These are phyloP conservation scores for Protophormia terraenovae DNA, from an alignment of 2,888 invertebrate species.

Conservation along the genomic window DNA sequence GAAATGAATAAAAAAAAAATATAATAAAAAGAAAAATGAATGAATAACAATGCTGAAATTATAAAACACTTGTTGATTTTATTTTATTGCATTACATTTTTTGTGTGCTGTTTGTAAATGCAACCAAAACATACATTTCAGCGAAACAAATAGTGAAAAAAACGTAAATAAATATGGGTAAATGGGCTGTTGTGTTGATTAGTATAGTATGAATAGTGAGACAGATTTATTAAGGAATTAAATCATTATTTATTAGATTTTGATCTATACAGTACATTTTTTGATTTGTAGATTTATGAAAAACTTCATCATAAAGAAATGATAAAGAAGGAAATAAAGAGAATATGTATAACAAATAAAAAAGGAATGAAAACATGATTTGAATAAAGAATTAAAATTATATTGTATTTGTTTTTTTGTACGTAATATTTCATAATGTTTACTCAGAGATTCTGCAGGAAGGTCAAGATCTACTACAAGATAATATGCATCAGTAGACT, in stretches of 20 bases:
- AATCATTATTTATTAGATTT: neutral
- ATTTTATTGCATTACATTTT: constrained; percentile 8
- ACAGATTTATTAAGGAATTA: neutral
- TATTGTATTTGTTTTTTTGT: no score
- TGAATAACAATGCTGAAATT: constrained; percentile 45
- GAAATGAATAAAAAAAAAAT: neutral
- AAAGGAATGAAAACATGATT: no score
- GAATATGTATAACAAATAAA: no score
- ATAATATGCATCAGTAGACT: no score
- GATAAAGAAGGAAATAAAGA: no score
- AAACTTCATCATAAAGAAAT: no score
- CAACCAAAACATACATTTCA: constrained; percentile 42
- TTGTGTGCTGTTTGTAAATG: neutral
- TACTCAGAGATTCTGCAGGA: no score
- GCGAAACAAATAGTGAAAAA: constrained; percentile 26
- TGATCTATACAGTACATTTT: neutral
- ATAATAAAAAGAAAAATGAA: neutral
- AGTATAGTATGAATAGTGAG: neutral
- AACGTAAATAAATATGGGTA: constrained; percentile 51
- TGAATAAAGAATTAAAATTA: no score
- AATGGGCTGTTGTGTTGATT: constrained; percentile 54
- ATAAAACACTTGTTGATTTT: constrained; percentile 59
- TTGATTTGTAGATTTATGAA: no score
- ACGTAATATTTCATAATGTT: no score
- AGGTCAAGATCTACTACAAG: no score